A percentile compares a stretch with the other conserved stretches of the same genome.
Evolutionary conservation across 2,113 vertebrate species (phyloP).

Genomic region (Lepisosteus osseus): DNA sequence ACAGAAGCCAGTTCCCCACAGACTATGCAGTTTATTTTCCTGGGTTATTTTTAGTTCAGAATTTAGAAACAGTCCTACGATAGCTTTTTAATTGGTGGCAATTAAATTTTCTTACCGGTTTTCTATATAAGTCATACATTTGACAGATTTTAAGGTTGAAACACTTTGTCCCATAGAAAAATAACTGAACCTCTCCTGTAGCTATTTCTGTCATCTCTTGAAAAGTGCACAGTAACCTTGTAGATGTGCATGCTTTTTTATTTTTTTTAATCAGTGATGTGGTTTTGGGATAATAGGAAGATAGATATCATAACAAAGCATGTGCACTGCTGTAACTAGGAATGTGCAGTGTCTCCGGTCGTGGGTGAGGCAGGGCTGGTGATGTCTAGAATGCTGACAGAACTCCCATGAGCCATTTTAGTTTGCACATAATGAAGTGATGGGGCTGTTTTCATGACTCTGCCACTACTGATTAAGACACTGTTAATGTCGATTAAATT

Average conservation of each 20-base stretch:
- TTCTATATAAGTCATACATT: background rate
- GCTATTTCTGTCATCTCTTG: no score
- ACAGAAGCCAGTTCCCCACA: background rate
- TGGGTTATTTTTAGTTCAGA: background rate
- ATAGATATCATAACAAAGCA: no score
- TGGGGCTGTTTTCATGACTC: no score
- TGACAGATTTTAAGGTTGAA: no score
- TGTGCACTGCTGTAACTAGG: background rate
- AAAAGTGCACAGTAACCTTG: background rate
- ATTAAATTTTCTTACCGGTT: background rate
- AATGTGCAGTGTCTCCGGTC: background rate
- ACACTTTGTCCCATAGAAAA: no score
- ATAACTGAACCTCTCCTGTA: no score
- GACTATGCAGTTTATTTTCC: background rate
- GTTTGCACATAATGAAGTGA: conserved; percentile 3
- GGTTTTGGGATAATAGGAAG: no score
- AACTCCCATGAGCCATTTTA: background rate
- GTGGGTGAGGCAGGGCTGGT: no score
- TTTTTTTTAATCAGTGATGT: no score
- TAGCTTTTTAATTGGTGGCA: background rate
- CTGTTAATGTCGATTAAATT: background rate
- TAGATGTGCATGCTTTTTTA: background rate
- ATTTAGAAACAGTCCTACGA: background rate
- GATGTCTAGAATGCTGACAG: background rate
- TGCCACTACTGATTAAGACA: background rate